Percentiles rank a stretch among this genome's conserved stretches.
These are phyloP conservation scores for Corythoichthys haematopterus DNA, from an alignment of 2,113 vertebrate genomes.

Conservation along the genomic window DNA sequence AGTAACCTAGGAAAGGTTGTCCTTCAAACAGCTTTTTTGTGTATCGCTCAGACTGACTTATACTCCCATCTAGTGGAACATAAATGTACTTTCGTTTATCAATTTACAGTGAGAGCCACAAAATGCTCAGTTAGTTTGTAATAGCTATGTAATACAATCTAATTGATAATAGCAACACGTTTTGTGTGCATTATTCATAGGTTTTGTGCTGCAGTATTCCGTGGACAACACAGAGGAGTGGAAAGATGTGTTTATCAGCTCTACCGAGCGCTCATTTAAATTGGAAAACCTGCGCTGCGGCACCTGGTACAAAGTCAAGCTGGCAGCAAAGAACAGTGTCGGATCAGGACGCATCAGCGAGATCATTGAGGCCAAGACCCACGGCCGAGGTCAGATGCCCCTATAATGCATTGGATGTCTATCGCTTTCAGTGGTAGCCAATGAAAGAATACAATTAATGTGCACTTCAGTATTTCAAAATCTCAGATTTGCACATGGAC, in stretches of 20 bases:
- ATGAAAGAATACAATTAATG: too few relatives aligned
- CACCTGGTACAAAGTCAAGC: conserved; percentile 98
- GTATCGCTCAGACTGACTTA: conserved; percentile 1
- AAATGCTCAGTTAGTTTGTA: background rate
- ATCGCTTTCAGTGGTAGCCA: too few relatives aligned
- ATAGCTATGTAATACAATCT: background rate
- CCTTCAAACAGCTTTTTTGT: conserved; percentile 13
- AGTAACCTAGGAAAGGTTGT: conserved; percentile 52
- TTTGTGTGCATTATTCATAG: conserved; percentile 56
- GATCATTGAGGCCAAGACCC: conserved; percentile 98
- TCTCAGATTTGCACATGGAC: too few relatives aligned
- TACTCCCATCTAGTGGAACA: conserved; percentile 54
- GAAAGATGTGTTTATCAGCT: conserved; percentile 95
- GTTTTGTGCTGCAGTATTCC: conserved; percentile 95
- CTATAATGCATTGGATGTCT: too few relatives aligned
- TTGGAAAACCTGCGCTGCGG: conserved; percentile 94
- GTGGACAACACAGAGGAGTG: conserved; percentile 98
- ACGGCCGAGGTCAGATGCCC: conserved; percentile 80
- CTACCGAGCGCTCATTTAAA: conserved; percentile 89
- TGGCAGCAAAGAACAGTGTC: conserved; percentile 97
- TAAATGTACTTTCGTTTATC: background rate
- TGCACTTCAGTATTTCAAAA: too few relatives aligned
- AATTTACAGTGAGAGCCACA: background rate
- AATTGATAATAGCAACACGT: background rate
- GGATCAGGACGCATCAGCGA: conserved; percentile 96